Conservation (phyloP, 1,140 invertebrate genomes). For the Drosophila biarmipes region DNA sequence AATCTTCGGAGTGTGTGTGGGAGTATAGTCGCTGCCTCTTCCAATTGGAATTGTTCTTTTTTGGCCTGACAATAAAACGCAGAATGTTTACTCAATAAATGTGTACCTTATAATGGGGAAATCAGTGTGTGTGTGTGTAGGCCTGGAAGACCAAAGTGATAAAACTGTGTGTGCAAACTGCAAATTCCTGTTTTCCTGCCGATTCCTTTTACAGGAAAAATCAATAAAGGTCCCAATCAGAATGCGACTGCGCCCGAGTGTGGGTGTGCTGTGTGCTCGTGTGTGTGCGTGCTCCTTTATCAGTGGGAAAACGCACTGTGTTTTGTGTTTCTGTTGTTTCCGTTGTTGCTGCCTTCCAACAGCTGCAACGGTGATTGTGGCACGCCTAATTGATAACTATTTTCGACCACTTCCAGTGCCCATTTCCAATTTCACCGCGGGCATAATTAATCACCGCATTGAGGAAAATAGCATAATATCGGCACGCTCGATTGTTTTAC, state of each 20-base stretch:
- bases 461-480: constrained; percentile 23
- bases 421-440: constrained; percentile 38
- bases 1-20: constrained; percentile 60
- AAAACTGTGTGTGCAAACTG: constrained; percentile 7
- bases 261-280: constrained; percentile 18
- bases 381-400: constrained; percentile 74
- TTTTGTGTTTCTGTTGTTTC: constrained; percentile 20
- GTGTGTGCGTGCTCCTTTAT: constrained; percentile 61
- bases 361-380: constrained; percentile 61
- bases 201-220: constrained; percentile 77
- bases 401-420: constrained; percentile 49
- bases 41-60: constrained; percentile 59
- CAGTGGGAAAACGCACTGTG: constrained; percentile 35
- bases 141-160: constrained; percentile 3
- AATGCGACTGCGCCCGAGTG: constrained; percentile 58
- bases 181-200: constrained; percentile 27
- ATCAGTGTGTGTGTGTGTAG: neutral
- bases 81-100: constrained; percentile 45
- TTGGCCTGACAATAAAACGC: constrained; percentile 50
- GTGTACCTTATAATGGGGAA: constrained; percentile 4
- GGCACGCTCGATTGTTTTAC: constrained; percentile 26
- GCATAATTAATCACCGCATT: constrained; percentile 69
- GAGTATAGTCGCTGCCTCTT: constrained; percentile 45
- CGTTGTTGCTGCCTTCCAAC: constrained; percentile 13
- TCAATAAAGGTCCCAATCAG: constrained; percentile 73